Base-by-base conservation (phyloP, 2,888 invertebrate genomes). In the Entomobrya multifasciata region DNA sequence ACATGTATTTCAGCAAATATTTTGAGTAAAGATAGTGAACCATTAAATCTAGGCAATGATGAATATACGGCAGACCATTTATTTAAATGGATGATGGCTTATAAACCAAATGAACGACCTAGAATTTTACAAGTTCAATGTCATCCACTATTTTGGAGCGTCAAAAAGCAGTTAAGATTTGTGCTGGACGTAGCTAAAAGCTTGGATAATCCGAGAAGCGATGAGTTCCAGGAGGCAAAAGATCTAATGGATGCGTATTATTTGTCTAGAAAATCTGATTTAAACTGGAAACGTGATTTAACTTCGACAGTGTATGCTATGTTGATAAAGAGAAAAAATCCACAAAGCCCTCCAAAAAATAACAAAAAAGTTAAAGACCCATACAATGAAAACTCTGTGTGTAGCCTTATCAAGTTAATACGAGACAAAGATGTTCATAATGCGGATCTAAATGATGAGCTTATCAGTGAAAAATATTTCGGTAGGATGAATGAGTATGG, bases 141-240 rank as follows among this genome's bases (percentile, higher is more conserved):
- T n/a, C 74, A 74, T 27, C 74, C 74, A 15, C 17, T 74, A n/a
- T 70, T 74, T 13, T 74, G 49, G 49, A 52, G 27, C 15, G 0
- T n/a, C 10, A 25, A 15, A n/a, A 52, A 30, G n/a, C 10, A n/a
- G 1, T 4, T 52, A 2, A 17, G 6, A 17, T 74, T 74, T 10
- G 8, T 74, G n/a, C 1, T 74, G 11, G 74, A 74, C 11, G 25
- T 47, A 3, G 70, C 70, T 8, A 70, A 70, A 22, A 25, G 47
- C 13, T 15, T 70, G 15, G 47, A 70, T 13, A 44, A 70, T 4
- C 5, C 5, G 1, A 47, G 44, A 2, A 15, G 47, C 20, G 25
- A 47, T 0, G 25, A 13, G 0, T 8, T 8, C 30, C 0, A 20
- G 22, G 4, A n/a, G 3, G 11, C 0, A 0, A 62, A 15, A 15